Evolutionary conservation across 2,113 vertebrate genomes (phyloP), one percentile per base, ranked within the genome.

Genomic region (Zonotrichia leucophrys): DNA sequence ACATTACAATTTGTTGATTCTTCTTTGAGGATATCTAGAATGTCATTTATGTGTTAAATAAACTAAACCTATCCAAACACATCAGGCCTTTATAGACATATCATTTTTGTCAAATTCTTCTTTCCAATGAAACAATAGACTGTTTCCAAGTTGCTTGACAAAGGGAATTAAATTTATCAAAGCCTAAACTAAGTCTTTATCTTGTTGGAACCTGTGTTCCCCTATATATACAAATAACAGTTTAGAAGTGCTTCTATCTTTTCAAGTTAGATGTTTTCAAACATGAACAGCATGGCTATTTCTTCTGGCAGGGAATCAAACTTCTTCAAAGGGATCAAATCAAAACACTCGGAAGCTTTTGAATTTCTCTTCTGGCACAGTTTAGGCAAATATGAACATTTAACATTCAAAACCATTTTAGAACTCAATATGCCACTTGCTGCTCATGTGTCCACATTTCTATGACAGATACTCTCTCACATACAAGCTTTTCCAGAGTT

Each of bases 241-340:
- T 84, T 93, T 87, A 85, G 62, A 88, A 92, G 31, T 63, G 80
- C 35, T 89, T 49, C 79, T 37, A 64, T 90, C 37, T 91, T 94
- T 79, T 73, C 1, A 8, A 85, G 53, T 63, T 53, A 69, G n/a
- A 70, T 62, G 20, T 94, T 97, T 96, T 87, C 53, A 92, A 92
- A 83, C 33, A 91, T 8, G n/a, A 94, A 83, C 85, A 83, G 35
- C 70, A 49, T 76, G 56, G 35, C 33, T 95, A 56, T 81, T 94
- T 83, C 88, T 87, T 94, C 90, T 95, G 85, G 73, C 58, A 33
- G 7, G 11, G 7, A 35, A 87, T 87, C 80, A 95, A 87, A 83
- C 31, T 73, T 58, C 41, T 72, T 89, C n/a, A 89, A 91, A 96
- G 11, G 18, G 74, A 75, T 78, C n/a, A 81, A 87, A 85, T 93